phyloP scores from a whole-genome alignment of 2,797 vertebrate genomes.

The Luscinia megarhynchos region DNA sequence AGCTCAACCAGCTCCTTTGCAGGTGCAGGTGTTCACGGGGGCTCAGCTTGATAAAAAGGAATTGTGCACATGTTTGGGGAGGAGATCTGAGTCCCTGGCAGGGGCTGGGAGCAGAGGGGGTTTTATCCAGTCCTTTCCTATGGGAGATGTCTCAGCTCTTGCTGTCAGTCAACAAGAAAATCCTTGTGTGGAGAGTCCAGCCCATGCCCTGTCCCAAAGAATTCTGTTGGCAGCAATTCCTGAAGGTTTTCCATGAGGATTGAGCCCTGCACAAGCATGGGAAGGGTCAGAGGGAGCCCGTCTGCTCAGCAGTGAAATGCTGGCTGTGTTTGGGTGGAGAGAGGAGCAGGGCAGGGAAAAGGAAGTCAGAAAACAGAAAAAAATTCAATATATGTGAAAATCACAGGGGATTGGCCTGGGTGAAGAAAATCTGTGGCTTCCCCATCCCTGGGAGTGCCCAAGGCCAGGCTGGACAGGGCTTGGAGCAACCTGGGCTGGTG shows the following conservation, averaged over 20 bases:
- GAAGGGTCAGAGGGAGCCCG: not conserved
- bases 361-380: not conserved
- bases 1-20: not conserved
- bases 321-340: not conserved
- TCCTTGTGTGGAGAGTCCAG: not conserved
- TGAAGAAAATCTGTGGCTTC: not conserved
- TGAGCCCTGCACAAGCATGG: not conserved
- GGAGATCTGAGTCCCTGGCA: not conserved
- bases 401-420: not conserved
- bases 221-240: not conserved
- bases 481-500: rapidly evolving
- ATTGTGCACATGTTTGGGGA: not conserved
- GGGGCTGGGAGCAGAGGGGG: not conserved
- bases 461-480: not conserved
- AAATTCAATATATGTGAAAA: not conserved
- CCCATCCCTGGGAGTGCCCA: rapidly evolving
- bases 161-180: not conserved
- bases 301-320: not conserved
- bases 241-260: not conserved
- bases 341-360: not conserved
- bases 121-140: not conserved
- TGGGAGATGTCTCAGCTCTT: not conserved
- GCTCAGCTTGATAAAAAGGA: not conserved
- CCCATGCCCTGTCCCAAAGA: not conserved
- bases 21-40: not conserved